Conservation (phyloP, 2,113 vertebrate species). For the Sphaerodactylus townsendi region DNA sequence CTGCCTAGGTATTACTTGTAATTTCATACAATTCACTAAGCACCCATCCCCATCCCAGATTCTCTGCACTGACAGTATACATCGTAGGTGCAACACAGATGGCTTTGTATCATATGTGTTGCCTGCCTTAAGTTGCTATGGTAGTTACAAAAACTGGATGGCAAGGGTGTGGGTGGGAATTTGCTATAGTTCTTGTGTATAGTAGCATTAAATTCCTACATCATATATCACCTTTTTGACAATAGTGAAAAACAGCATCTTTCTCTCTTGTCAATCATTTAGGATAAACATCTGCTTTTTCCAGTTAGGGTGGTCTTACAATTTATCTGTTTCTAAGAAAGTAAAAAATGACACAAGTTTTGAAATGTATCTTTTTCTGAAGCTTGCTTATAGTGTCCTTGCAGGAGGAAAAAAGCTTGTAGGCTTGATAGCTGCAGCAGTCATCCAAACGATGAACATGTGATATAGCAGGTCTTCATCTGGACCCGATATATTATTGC, state of each 20-base stretch:
- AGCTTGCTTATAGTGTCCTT: background rate
- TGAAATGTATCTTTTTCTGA: background rate
- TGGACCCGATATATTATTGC: background rate
- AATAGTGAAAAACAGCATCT: background rate
- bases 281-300: constrained; percentile 1
- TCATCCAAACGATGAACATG: background rate
- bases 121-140: background rate
- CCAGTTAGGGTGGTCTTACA: background rate
- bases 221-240: background rate
- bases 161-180: background rate
- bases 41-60: background rate
- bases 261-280: background rate
- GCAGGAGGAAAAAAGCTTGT: accelerated
- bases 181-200: background rate
- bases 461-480: background rate
- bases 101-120: background rate
- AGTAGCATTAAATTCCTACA: background rate
- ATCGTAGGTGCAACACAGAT: background rate
- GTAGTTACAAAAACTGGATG: background rate
- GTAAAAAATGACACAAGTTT: background rate
- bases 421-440: background rate
- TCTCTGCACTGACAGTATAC: background rate
- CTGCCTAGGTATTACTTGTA: background rate
- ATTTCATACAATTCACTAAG: background rate
- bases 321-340: background rate